Conservation (phyloP, 2,113 vertebrate species). For the Neogobius melanostomus region DNA sequence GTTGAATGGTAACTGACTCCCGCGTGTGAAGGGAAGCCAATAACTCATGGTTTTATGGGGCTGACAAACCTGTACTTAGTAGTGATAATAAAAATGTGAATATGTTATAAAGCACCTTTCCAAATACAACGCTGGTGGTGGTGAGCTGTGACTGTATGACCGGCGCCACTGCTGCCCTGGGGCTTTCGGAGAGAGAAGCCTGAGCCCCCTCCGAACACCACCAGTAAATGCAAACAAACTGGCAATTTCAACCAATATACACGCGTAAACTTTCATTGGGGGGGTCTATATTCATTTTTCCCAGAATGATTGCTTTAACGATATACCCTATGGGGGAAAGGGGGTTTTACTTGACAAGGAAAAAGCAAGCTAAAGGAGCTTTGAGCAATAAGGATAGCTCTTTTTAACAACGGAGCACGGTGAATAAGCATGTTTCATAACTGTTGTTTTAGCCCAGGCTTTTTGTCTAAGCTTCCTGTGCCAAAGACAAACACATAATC, state of each 20-base stretch:
- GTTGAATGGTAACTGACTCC: slow-evolving; percentile 48
- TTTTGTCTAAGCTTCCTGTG: neutral
- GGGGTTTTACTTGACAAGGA: no score
- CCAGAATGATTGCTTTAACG: no score
- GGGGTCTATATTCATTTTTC: no score
- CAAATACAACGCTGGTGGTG: neutral
- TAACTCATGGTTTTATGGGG: neutral
- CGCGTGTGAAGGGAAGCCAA: slow-evolving; percentile 13
- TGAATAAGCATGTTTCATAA: slow-evolving; percentile 1
- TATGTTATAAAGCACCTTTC: neutral
- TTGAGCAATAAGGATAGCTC: neutral
- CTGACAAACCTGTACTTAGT: neutral
- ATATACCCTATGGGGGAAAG: no score
- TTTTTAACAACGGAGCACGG: neutral
- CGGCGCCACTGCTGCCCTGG: neutral
- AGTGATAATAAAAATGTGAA: neutral
- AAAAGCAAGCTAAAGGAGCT: no score
- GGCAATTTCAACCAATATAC: no score
- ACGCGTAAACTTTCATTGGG: no score
- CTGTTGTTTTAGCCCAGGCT: slow-evolving; percentile 14
- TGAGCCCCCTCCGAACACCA: no score
- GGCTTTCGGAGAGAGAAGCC: no score
- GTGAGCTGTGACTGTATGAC: neutral
- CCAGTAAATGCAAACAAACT: no score
- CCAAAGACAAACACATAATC: slow-evolving; percentile 18